phyloP scores from a whole-genome alignment of 2,888 invertebrate genomes.

The Rhamphomyia laevipes region DNA sequence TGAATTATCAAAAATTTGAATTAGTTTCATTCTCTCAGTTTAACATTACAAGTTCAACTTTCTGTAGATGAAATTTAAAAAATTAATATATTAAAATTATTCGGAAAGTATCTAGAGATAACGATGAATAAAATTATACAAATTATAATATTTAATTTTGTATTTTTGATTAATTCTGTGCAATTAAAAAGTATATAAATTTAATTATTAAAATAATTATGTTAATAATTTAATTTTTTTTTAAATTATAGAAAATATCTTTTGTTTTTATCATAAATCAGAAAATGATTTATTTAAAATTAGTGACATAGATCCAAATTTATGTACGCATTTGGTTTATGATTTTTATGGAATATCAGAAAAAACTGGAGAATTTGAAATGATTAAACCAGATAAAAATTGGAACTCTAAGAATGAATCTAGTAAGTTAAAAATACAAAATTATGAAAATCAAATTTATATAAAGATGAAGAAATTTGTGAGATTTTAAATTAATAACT shows the following conservation, averaged over 20 bases:
- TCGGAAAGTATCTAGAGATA: no score
- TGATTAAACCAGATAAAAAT: neutral
- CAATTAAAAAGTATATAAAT: neutral
- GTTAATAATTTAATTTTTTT: neutral
- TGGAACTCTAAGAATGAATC: no score
- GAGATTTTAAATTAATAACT: no score
- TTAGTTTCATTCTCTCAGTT: no score
- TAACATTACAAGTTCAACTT: no score
- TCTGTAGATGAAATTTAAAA: no score
- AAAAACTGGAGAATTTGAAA: neutral
- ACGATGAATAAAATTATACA: no score
- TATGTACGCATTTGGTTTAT: neutral
- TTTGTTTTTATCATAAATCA: neutral
- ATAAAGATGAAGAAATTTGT: no score
- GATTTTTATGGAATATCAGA: neutral
- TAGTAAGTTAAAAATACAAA: no score
- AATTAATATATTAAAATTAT: no score
- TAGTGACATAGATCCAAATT: neutral
- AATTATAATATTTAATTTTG: neutral
- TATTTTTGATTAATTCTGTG: neutral
- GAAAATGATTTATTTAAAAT: neutral
- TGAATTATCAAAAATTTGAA: no score
- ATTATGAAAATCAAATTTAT: no score
- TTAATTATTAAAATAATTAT: neutral
- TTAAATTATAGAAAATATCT: neutral